A percentile compares a stretch with the other conserved stretches of the same genome.
phyloP scores from a whole-genome alignment of 2,888 invertebrate species.

The Andrena marginata region DNA sequence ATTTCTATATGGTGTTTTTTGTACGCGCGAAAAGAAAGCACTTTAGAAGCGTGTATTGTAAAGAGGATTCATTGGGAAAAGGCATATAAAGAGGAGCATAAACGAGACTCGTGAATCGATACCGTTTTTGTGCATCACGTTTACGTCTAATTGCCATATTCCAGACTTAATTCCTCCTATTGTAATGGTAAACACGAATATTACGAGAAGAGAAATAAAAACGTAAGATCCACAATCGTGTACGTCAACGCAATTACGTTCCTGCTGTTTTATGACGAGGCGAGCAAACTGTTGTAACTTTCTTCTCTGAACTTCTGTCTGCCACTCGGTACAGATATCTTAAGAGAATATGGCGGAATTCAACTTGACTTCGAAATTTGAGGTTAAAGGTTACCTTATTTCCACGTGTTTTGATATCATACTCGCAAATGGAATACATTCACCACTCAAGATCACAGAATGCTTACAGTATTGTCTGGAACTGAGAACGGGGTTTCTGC shows the following conservation, averaged over 20 bases:
- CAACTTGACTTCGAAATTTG: not conserved
- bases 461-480: too few species aligned
- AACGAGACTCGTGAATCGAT: constrained; percentile 64
- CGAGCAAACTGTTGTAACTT: not conserved
- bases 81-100: constrained; percentile 48
- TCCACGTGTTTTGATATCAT: too few species aligned
- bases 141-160: constrained; percentile 80
- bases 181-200: constrained; percentile 81
- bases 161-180: constrained; percentile 81
- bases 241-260: not conserved
- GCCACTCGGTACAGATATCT: too few species aligned
- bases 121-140: constrained; percentile 71
- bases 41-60: constrained; percentile 57
- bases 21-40: constrained; percentile 46
- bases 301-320: not conserved
- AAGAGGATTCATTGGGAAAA: constrained; percentile 57
- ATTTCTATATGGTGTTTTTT: constrained; percentile 67
- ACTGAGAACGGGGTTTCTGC: too few species aligned
- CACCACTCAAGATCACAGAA: too few species aligned
- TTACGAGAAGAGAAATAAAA: constrained; percentile 73
- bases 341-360: too few species aligned
- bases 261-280: not conserved
- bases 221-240: constrained; percentile 56
- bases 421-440: too few species aligned
- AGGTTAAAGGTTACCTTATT: not conserved